Evolutionary conservation across 2,888 invertebrate genomes (phyloP).

Genomic region (Polietes domitor): DNA sequence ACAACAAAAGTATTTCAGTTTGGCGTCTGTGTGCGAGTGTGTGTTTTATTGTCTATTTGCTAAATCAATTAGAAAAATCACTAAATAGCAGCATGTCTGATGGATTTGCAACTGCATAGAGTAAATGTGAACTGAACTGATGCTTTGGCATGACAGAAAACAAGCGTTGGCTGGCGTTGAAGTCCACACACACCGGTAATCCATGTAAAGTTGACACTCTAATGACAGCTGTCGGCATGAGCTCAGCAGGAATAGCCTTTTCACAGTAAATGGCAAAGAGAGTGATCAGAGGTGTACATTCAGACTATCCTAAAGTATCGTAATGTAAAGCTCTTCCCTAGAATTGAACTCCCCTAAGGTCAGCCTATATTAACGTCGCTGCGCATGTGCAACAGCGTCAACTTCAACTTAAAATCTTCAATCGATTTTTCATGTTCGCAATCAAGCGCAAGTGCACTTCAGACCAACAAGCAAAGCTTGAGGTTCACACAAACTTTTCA

Average conservation of each 20-base stretch:
- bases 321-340: too few species aligned
- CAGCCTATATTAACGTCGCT: too few species aligned
- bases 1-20: background rate
- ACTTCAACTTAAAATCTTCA: background rate
- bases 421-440: background rate
- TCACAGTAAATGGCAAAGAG: too few species aligned
- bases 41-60: constrained; percentile 58
- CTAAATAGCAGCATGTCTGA: background rate
- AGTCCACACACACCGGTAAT: background rate
- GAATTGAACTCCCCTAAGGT: too few species aligned
- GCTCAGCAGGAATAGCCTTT: too few species aligned
- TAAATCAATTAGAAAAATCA: constrained; percentile 61
- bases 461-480: background rate
- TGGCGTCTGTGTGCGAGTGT: background rate
- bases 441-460: background rate
- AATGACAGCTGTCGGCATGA: background rate
- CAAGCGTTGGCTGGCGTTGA: background rate
- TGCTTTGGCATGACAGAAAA: background rate
- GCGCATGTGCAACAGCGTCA: background rate
- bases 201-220: background rate
- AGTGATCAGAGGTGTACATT: too few species aligned
- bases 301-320: too few species aligned
- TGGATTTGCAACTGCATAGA: background rate
- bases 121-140: background rate
- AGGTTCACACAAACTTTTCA: background rate